Conservation (phyloP, 1,140 invertebrate species). For the Neodiprion virginianus region DNA sequence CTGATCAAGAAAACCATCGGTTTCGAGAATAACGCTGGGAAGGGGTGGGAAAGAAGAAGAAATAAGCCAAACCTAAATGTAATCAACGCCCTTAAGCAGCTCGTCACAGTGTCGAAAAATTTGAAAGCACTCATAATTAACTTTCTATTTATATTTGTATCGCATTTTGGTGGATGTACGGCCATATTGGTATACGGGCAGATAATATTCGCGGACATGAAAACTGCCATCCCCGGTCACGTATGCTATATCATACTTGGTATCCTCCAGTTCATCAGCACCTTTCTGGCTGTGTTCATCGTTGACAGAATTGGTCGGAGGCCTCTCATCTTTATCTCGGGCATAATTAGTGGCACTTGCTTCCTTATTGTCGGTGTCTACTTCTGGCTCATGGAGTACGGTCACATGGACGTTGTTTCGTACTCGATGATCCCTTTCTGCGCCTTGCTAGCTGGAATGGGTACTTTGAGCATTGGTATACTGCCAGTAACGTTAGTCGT, state of each 20-base stretch:
- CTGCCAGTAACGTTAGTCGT: constrained; percentile 74
- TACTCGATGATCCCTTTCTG: constrained; percentile 66
- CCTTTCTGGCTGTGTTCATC: constrained; percentile 39
- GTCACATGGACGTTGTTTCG: constrained; percentile 20
- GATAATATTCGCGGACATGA: constrained; percentile 71
- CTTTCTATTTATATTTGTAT: constrained; percentile 69
- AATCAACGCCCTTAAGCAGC: constrained; percentile 53
- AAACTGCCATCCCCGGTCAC: constrained; percentile 54
- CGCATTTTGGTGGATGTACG: constrained; percentile 76
- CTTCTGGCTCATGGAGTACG: constrained; percentile 63
- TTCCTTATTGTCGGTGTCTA: constrained; percentile 66
- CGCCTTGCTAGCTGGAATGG: constrained; percentile 68
- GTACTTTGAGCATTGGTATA: constrained; percentile 72
- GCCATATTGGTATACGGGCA: constrained; percentile 75
- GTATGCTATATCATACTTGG: constrained; percentile 58
- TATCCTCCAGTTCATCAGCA: constrained; percentile 52
- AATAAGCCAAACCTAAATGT: neutral
- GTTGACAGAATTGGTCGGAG: constrained; percentile 62
- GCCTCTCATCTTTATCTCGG: constrained; percentile 59
- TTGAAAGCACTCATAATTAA: constrained; percentile 71
- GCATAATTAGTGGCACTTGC: constrained; percentile 29
- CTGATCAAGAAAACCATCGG: constrained; percentile 42
- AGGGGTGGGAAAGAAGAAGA: constrained; percentile 19
- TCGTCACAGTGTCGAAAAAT: constrained; percentile 66
- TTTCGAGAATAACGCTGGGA: constrained; percentile 59